These are phyloP conservation scores for Euura lappo DNA, from an alignment of 1,140 invertebrate genomes.

Conservation along the genomic window DNA sequence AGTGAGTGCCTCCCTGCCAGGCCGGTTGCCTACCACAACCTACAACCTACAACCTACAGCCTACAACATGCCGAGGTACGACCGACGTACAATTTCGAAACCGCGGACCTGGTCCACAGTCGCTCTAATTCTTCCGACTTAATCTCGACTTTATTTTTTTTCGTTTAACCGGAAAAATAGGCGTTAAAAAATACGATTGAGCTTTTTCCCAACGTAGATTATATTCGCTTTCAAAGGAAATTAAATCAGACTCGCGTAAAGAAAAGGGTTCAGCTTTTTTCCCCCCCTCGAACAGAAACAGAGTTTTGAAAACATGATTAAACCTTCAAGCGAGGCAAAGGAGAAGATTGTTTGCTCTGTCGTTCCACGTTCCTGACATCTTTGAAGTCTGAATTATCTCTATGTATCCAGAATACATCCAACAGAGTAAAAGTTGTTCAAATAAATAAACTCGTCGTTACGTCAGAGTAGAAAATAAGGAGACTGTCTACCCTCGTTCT, in stretches of 20 bases:
- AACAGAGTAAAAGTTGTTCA: too few relatives aligned
- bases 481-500: too few relatives aligned
- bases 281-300: not conserved
- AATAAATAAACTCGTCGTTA: too few relatives aligned
- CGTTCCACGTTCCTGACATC: too few relatives aligned
- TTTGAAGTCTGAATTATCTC: too few relatives aligned
- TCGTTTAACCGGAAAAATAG: not conserved
- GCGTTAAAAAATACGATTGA: not conserved
- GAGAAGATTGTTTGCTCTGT: too few relatives aligned
- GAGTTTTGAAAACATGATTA: not conserved
- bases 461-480: too few relatives aligned
- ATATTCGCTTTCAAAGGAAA: conserved; percentile 4
- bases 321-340: too few relatives aligned
- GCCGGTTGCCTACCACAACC: not conserved
- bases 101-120: not conserved
- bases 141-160: not conserved
- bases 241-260: not conserved
- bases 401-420: too few relatives aligned
- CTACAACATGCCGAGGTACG: not conserved
- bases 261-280: not conserved
- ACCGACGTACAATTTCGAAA: not conserved
- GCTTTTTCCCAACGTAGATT: not conserved
- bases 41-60: not conserved
- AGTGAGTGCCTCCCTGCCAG: conserved; percentile 25
- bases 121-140: not conserved